Evolutionary conservation across 1,140 invertebrate species (phyloP).

Genomic region (Bombus huntii): DNA sequence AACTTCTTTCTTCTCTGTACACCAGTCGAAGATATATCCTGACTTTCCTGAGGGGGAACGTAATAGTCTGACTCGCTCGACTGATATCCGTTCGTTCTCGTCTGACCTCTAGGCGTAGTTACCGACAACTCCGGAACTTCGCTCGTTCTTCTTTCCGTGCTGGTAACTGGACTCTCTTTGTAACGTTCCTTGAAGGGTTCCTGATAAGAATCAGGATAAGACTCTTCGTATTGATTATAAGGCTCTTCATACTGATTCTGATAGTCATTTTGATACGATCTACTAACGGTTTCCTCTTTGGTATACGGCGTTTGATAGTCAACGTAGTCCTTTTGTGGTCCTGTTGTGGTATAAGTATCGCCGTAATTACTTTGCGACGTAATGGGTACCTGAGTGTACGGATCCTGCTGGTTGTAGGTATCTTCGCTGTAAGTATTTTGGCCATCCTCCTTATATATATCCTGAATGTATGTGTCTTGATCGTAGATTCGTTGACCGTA

Average conservation of each 20-base stretch:
- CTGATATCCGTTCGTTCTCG: constrained; percentile 76
- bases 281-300: constrained; percentile 65
- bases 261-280: constrained; percentile 71
- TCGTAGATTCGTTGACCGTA: constrained; percentile 56
- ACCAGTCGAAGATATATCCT: constrained; percentile 64
- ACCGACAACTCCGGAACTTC: constrained; percentile 79
- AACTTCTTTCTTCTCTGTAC: constrained; percentile 70
- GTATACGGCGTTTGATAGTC: constrained; percentile 71
- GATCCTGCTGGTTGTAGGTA: constrained; percentile 66
- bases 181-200: constrained; percentile 74
- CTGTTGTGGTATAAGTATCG: constrained; percentile 54
- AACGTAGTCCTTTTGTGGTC: constrained; percentile 70
- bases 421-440: constrained; percentile 61
- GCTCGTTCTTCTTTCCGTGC: constrained; percentile 68
- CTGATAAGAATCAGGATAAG: constrained; percentile 75
- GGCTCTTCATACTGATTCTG: constrained; percentile 69
- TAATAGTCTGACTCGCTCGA: constrained; percentile 77
- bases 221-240: constrained; percentile 71
- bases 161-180: constrained; percentile 65
- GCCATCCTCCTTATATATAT: constrained; percentile 59
- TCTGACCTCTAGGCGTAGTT: constrained; percentile 77
- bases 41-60: constrained; percentile 70
- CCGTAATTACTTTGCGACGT: constrained; percentile 67
- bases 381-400: constrained; percentile 60
- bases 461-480: constrained; percentile 64